A percentile compares a stretch with the other conserved stretches of the same genome.
These are phyloP conservation scores for Ypsolopha sequella DNA, from an alignment of 2,888 invertebrate species.

Conservation along the genomic window DNA sequence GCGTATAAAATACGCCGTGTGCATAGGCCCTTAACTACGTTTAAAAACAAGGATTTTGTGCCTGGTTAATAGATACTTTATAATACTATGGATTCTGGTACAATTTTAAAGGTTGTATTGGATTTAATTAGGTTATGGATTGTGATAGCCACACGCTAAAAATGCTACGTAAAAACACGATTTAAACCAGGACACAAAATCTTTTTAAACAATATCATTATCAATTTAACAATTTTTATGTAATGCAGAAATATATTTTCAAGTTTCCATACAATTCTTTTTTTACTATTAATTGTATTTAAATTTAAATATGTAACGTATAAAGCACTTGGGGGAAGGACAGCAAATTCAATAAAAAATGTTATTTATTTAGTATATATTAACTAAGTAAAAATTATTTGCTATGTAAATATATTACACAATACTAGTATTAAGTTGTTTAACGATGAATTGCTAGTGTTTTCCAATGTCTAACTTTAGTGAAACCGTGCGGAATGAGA, in stretches of 20 bases:
- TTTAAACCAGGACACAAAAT: conserved; percentile 53
- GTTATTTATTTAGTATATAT: conserved; percentile 64
- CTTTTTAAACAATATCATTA: conserved; percentile 42
- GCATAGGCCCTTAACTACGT: too few relatives aligned
- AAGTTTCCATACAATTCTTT: conserved; percentile 64
- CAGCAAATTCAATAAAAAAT: conserved; percentile 72
- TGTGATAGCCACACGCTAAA: neutral
- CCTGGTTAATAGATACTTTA: conserved; percentile 18
- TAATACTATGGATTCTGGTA: neutral
- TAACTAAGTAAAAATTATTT: conserved; percentile 71
- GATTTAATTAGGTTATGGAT: neutral
- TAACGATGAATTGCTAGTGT: conserved; percentile 62
- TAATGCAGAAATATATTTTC: conserved; percentile 61
- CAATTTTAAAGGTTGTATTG: neutral
- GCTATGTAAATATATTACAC: conserved; percentile 70
- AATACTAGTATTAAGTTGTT: conserved; percentile 66
- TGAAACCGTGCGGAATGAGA: conserved; percentile 29
- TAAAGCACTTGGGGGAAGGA: conserved; percentile 73
- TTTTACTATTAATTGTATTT: conserved; percentile 65
- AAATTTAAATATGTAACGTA: conserved; percentile 63
- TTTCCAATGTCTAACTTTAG: conserved; percentile 56
- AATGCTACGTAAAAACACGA: conserved; percentile 11
- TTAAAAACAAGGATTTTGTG: conserved; percentile 23
- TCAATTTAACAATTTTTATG: conserved; percentile 54
- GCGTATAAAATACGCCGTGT: too few relatives aligned